Evolutionary conservation across 2,113 vertebrate species (phyloP).

Genomic region (Anarhynchus alexandrinus): DNA sequence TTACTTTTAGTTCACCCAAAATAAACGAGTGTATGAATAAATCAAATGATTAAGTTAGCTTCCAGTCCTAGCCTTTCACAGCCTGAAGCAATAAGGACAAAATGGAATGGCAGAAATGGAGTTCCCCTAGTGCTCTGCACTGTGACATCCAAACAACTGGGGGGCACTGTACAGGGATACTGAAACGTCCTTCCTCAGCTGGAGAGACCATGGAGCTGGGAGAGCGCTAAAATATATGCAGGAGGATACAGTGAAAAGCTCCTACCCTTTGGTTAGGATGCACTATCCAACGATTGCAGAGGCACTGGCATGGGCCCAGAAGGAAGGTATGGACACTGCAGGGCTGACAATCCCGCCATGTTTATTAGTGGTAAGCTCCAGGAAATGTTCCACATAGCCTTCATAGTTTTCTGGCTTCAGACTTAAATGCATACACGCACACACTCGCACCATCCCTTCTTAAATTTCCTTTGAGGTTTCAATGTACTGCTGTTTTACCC

Average conservation of each 20-base stretch:
- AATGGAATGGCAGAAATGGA: not conserved
- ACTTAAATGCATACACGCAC: not conserved
- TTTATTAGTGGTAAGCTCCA: conserved; percentile 37
- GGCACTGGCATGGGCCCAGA: not conserved
- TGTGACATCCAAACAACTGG: not conserved
- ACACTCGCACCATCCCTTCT: conserved; percentile 11
- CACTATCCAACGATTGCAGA: accelerated
- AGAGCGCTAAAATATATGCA: not conserved
- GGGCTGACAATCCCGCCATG: conserved; percentile 23
- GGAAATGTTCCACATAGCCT: conserved; percentile 65
- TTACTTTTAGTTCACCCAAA: not conserved
- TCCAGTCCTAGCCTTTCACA: not conserved
- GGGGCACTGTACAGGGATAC: too few species aligned
- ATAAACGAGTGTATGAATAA: not conserved
- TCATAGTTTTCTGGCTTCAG: conserved; percentile 45
- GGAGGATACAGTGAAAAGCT: not conserved
- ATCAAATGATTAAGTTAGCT: not conserved
- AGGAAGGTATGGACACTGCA: not conserved
- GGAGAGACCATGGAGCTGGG: not conserved
- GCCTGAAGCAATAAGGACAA: not conserved
- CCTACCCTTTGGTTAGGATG: not conserved
- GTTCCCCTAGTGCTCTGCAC: not conserved
- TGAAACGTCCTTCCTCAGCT: not conserved
- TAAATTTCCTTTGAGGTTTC: conserved; percentile 29
- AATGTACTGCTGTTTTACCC: not conserved